Conservation (phyloP, 2,113 vertebrate genomes). For the Salvelinus alpinus region DNA sequence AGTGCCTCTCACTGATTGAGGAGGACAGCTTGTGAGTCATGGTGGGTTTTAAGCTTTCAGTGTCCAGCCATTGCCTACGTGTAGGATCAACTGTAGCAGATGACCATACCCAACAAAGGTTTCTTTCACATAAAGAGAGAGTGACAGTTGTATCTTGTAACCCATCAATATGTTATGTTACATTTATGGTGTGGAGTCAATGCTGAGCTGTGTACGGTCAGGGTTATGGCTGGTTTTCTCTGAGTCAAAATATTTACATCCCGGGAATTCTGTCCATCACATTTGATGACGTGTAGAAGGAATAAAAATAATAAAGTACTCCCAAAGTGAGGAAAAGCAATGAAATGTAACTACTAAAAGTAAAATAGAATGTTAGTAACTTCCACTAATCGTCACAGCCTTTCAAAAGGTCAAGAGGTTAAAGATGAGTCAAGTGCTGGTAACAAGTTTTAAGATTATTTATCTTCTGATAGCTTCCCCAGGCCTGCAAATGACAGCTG, state of each 20-base stretch:
- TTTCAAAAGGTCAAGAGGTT: constrained; percentile 68
- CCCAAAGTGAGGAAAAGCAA: not conserved
- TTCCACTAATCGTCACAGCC: constrained; percentile 27
- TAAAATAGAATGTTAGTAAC: not conserved
- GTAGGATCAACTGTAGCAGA: constrained; percentile 46
- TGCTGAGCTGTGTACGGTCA: not conserved
- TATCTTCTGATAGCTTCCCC: constrained; percentile 57
- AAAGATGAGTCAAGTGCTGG: constrained; percentile 61
- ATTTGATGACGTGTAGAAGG: not conserved
- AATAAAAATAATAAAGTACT: not conserved
- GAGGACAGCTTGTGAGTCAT: constrained; percentile 42
- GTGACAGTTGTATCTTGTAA: constrained; percentile 30
- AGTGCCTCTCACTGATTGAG: constrained; percentile 56
- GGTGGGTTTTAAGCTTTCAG: constrained; percentile 41
- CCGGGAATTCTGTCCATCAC: not conserved
- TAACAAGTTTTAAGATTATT: constrained; percentile 72
- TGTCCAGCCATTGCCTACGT: constrained; percentile 22
- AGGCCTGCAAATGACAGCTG: constrained; percentile 48
- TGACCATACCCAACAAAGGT: constrained; percentile 29
- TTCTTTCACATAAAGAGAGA: constrained; percentile 29
- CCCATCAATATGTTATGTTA: constrained; percentile 21
- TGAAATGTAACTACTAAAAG: not conserved
- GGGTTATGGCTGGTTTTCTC: not conserved
- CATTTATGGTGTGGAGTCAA: constrained; percentile 13
- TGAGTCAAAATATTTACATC: not conserved